Conservation (phyloP, 1,140 invertebrate genomes). For the Apis dorsata region DNA sequence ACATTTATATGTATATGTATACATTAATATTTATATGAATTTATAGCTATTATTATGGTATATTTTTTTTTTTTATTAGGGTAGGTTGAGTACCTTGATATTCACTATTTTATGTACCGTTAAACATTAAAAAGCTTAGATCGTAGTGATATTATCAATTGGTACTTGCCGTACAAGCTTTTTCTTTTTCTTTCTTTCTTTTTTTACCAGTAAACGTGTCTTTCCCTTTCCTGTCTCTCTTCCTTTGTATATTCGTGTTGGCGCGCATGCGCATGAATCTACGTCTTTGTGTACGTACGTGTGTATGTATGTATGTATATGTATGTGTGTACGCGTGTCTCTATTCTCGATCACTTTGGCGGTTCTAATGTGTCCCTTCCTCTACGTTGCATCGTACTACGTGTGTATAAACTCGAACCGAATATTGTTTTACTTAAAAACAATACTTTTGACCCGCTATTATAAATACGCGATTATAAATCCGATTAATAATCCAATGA, state of each 20-base stretch:
- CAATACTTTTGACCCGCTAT: too few species aligned
- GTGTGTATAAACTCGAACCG: neutral
- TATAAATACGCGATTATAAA: too few species aligned
- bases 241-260: neutral
- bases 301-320: constrained; percentile 41
- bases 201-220: constrained; percentile 55
- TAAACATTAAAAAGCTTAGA: constrained; percentile 78
- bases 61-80: constrained; percentile 22
- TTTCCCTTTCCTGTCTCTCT: constrained; percentile 14
- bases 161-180: constrained; percentile 73
- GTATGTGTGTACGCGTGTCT: constrained; percentile 33
- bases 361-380: constrained; percentile 11
- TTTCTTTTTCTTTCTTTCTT: constrained; percentile 34
- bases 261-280: constrained; percentile 51
- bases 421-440: neutral
- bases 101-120: constrained; percentile 62
- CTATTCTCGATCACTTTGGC: constrained; percentile 38
- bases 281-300: neutral
- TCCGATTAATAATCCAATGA: too few species aligned
- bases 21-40: constrained; percentile 61
- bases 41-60: constrained; percentile 55
- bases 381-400: neutral
- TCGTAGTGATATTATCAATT: constrained; percentile 78
- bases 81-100: constrained; percentile 64
- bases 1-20: constrained; percentile 62